Base-by-base conservation (phyloP, 2,888 invertebrate genomes). In the Anarsia innoxiella region DNA sequence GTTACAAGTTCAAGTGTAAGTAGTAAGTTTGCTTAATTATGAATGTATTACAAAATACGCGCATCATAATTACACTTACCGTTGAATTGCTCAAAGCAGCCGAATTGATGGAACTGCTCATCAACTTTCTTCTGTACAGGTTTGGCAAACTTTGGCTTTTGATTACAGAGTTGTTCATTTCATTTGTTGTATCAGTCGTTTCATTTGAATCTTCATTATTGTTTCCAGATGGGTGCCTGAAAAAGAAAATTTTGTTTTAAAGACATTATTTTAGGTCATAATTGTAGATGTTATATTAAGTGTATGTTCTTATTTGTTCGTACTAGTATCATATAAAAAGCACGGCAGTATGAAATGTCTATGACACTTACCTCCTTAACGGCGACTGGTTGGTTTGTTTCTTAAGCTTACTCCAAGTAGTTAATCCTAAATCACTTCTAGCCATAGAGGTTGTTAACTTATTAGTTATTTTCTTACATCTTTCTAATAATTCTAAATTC, bases 341-440 rank as follows among this genome's bases (percentile, higher is more conserved):
- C n/a, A n/a, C n/a, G n/a, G n/a, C n/a, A n/a, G n/a, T n/a, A n/a
- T n/a, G n/a, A n/a, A n/a, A n/a, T n/a, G n/a, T n/a, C n/a, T n/a
- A n/a, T n/a, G n/a, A n/a, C n/a, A 41, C 47, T 73, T 77, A 89
- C 88, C 89, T 87, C 61, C 88, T 86, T 58, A 90, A 77, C 51
- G 89, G 89, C 51, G 88, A 85, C 53, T 90, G 88, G 69, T 86
- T 87, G 59, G 87, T 89, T 61, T 90, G 89, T 67, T 90, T 89
- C 79, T 92, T 92, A 61, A 94, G 85, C 70, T 94, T 94, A 77
- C 94, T 93, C 93, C 94, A 94, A 29, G 95, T 94, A 49, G 94
- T 95, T 76, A 93, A 92, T 53, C 93, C 93, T 59, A 93, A 92
- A 74, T 95, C 95, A 41, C 95, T 95, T 67, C 92, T 91, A 44